Evolutionary conservation across 2,797 vertebrate genomes (phyloP).

Genomic region (Sphenodon punctatus): DNA sequence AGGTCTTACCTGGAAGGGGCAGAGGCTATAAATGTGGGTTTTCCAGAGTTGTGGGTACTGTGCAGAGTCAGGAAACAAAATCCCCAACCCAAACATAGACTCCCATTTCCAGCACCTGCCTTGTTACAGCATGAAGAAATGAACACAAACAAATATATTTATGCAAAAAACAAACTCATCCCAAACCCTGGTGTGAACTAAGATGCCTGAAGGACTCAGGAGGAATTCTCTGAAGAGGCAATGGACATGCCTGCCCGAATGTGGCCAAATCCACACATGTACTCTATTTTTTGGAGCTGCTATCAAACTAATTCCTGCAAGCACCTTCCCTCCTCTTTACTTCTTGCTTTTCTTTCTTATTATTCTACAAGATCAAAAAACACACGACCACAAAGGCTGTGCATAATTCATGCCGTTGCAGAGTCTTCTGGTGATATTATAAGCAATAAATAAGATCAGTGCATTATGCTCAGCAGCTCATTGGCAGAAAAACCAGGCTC

Average conservation of each 20-base stretch:
- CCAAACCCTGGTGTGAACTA: neutral
- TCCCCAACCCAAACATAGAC: neutral
- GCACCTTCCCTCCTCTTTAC: neutral
- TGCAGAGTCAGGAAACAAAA: neutral
- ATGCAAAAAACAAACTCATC: neutral
- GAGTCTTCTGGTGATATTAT: neutral
- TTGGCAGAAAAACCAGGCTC: neutral
- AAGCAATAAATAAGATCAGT: neutral
- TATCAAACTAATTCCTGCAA: neutral
- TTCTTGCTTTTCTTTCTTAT: neutral
- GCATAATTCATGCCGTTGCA: neutral
- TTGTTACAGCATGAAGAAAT: neutral
- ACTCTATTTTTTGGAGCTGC: neutral
- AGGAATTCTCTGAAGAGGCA: neutral
- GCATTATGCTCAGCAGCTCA: neutral
- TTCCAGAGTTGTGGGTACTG: too few relatives aligned
- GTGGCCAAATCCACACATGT: accelerated
- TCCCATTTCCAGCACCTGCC: neutral
- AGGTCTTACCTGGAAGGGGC: too few relatives aligned
- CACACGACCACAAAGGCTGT: neutral
- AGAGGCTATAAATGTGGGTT: too few relatives aligned
- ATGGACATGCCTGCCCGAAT: neutral
- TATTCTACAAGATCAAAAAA: neutral
- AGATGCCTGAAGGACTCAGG: neutral
- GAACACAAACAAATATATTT: neutral